phyloP scores from a whole-genome alignment of 2,888 invertebrate genomes.

The Dorcus hopei region DNA sequence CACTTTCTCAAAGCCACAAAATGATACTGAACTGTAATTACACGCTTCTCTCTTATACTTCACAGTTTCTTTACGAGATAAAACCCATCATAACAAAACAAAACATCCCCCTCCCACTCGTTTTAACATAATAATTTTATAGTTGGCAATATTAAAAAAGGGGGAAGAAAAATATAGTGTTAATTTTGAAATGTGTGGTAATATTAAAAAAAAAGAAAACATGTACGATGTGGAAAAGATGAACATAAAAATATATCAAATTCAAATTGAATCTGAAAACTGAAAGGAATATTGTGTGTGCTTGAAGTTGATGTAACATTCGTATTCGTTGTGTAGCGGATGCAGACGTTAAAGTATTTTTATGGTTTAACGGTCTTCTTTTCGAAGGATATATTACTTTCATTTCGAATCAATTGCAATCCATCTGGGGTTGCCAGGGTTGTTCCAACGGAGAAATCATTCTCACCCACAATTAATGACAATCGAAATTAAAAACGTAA shows the following conservation, averaged over 20 bases:
- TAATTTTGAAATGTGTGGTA: no score
- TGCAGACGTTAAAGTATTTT: slow-evolving; percentile 43
- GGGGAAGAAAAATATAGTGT: no score
- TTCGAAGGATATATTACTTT: slow-evolving; percentile 49
- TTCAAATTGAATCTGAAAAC: slow-evolving; percentile 4
- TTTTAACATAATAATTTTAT: no score
- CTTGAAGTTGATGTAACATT: slow-evolving; percentile 15
- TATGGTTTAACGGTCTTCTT: slow-evolving; percentile 44
- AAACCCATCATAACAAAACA: neutral
- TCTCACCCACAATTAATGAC: slow-evolving; percentile 47
- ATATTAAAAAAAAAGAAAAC: no score
- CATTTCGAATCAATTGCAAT: slow-evolving; percentile 50
- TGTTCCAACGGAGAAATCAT: slow-evolving; percentile 31
- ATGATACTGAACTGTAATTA: slow-evolving; percentile 32
- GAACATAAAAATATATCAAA: no score
- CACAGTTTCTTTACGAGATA: slow-evolving; percentile 19
- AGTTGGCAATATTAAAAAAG: no score
- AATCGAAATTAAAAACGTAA: slow-evolving; percentile 50
- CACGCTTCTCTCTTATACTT: slow-evolving; percentile 22
- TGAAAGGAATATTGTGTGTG: slow-evolving; percentile 18
- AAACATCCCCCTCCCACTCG: neutral
- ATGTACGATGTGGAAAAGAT: no score
- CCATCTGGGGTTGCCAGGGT: slow-evolving; percentile 31
- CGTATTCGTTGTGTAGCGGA: slow-evolving; percentile 15
- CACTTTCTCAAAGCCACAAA: slow-evolving; percentile 23